Base-by-base conservation (phyloP, 1,140 invertebrate genomes). In the Diprion similis region DNA sequence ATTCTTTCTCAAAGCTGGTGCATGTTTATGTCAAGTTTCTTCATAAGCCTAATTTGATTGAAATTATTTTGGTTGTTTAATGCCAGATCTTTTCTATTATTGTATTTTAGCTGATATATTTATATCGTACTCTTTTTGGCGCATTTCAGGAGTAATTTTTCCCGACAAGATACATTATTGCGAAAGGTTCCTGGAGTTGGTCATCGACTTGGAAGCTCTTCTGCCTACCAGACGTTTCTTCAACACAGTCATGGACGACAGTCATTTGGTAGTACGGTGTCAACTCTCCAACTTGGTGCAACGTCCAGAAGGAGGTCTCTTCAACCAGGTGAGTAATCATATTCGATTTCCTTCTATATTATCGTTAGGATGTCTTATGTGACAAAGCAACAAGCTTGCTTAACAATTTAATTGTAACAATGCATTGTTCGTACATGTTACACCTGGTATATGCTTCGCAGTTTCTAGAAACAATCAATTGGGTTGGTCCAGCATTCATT, bases 181-280 rank as follows among this genome's bases (percentile, higher is more conserved):
- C 86, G 98, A 99, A 89, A 91, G 98, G 73, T 99, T 99, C 88
- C 84, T 99, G 47, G 97, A 99, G 88, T 89, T 99, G 47, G 91
- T 99, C 84, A 98, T 99, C 76, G 99, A 99, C 85, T 89, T 99
- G 70, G 97, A 99, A 85, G 96, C 98, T 19, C 89, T 99, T 71
- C 87, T 99, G 76, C 97, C 97, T 1, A 99, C 98, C 0, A 90
- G 98, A 70, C 90, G 98, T 68, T 99, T 99, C 88, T 98, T 99
- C 84, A 99, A 99, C 87, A 95, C 95, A 0, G 92, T 99, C 0
- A 90, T 99, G 82, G 97, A 99, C 87, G 97, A 98, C 86, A 94
- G 94, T 78, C 98, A 99, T 85, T 87, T 99, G 3, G 94, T 99
- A 15, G 96, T 98, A 0, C 91, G 94, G 66, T 98, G 97, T 84